Conservation (phyloP, 2,113 vertebrate genomes). For the Megalops atlanticus region DNA sequence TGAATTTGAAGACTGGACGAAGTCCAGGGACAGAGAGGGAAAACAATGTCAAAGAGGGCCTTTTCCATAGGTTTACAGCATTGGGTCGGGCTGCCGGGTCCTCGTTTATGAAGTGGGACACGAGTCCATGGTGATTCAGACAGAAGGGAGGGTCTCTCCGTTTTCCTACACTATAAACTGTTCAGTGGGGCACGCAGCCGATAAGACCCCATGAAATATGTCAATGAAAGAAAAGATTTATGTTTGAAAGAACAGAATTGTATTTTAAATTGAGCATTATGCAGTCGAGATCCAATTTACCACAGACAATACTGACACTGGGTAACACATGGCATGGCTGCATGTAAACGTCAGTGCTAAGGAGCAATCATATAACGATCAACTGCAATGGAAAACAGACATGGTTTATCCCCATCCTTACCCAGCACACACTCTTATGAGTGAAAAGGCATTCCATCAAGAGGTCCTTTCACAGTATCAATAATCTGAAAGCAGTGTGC, state of each 20-base stretch:
- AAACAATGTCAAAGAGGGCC: slow-evolving; percentile 51
- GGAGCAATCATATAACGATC: no score
- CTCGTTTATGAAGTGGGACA: slow-evolving; percentile 6
- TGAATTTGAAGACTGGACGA: slow-evolving; percentile 44
- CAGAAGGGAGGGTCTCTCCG: background rate
- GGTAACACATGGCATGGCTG: no score
- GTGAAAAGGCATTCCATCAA: background rate
- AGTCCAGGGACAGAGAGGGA: slow-evolving; percentile 47
- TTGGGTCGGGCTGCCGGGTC: background rate
- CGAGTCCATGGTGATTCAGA: background rate
- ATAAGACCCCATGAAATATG: no score
- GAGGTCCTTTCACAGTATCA: background rate
- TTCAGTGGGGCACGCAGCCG: no score
- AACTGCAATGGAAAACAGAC: background rate
- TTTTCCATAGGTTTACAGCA: slow-evolving; percentile 50
- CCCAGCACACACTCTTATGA: background rate
- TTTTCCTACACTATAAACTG: background rate
- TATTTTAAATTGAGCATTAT: no score
- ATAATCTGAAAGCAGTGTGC: background rate
- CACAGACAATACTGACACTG: no score
- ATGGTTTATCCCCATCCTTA: no score
- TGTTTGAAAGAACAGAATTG: no score
- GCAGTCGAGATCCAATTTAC: no score
- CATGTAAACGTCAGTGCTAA: no score
- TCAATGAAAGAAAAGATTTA: no score